Evolutionary conservation across 2,113 vertebrate genomes (phyloP), one percentile per base, ranked within the genome.

Genomic region (Rhea americana): DNA sequence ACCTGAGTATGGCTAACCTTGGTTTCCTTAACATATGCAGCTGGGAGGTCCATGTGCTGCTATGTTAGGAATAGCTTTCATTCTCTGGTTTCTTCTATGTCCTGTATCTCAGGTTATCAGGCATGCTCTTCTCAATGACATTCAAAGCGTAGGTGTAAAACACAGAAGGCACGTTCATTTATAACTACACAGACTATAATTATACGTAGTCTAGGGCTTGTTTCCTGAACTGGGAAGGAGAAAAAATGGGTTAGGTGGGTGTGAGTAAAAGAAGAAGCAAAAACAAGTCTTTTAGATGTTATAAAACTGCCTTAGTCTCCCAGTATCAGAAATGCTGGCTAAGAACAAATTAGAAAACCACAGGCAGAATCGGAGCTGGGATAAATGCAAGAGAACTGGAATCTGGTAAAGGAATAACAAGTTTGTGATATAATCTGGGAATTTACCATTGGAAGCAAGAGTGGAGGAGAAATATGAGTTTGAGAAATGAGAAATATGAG

Each of bases 221-320:
- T 93, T 96, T 96, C 85, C 63, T 85, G 74, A 95, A 91, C 83
- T 82, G 67, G 58, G 81, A 90, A 90, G 94, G 45, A 95, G 43
- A 85, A 76, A 95, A 94, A 95, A 82, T 95, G 77, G 95, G 94
- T 93, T 96, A 93, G 88, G 91, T 96, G 91, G 90, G 91, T 86
- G 93, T 88, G 85, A 93, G 47, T 72, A 93, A 92, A 95, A 43
- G 62, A 96, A 72, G 83, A 89, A 93, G 90, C 77, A 79, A 71
- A 71, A 95, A 85, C 67, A 50, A n/a, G 71, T 77, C 86, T 95
- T 94, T 82, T 50, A 76, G 81, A 90, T 48, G 71, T 94, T 96
- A 95, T 87, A 55, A 96, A 96, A 96, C 88, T n/a, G 83, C 74
- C 85, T 88, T 84, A 65, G 77, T 93, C 50, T 93, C 61, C 48